These are phyloP conservation scores for Pseudotriccus pelzelni DNA, from an alignment of 2,797 vertebrate genomes.

Conservation along the genomic window DNA sequence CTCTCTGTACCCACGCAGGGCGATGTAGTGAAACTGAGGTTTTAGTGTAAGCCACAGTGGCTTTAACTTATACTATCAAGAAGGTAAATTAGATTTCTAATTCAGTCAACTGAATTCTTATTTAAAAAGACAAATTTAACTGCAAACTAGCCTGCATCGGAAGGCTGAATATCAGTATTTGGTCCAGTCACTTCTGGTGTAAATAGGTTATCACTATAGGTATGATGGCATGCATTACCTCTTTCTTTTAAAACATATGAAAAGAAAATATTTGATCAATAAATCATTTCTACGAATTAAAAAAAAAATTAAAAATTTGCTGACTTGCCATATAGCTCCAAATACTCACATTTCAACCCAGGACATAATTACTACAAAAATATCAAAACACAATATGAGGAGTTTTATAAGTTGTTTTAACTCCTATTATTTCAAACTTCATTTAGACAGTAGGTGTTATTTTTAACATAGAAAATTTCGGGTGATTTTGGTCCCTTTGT, in stretches of 20 bases:
- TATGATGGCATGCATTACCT: background rate
- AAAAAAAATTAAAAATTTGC: background rate
- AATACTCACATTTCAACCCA: background rate
- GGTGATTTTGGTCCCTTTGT: slow-evolving; percentile 47
- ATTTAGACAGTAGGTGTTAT: background rate
- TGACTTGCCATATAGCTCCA: background rate
- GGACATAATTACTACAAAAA: background rate
- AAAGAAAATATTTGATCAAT: background rate
- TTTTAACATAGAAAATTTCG: slow-evolving; percentile 7
- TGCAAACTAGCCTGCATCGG: background rate
- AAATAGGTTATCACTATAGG: background rate
- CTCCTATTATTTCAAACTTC: background rate
- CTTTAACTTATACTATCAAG: background rate
- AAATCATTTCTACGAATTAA: background rate
- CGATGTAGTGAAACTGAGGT: background rate
- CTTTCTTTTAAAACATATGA: background rate
- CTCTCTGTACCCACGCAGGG: background rate
- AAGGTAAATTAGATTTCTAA: background rate
- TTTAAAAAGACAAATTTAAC: background rate
- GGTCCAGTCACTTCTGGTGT: background rate
- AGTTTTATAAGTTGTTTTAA: background rate
- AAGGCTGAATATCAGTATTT: slow-evolving; percentile 2
- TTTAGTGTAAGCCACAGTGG: background rate
- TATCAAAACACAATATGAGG: background rate
- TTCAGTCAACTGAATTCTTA: background rate